These are phyloP conservation scores for Hypomesus transpacificus DNA, from an alignment of 2,113 vertebrate species.

Conservation along the genomic window DNA sequence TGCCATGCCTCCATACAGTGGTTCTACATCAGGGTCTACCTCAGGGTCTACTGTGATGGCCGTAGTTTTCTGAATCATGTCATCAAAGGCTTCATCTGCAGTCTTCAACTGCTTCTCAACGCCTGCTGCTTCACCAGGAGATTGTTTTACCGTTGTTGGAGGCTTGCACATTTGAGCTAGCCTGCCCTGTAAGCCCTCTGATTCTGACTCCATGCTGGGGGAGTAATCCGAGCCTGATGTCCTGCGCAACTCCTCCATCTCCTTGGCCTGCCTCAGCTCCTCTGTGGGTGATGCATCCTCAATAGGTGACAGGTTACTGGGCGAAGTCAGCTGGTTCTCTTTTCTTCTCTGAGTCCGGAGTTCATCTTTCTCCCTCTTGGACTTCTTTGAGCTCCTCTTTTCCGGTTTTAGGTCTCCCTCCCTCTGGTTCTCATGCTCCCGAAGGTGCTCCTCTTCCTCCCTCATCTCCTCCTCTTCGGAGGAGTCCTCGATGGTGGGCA, in stretches of 20 bases:
- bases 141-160: slow-evolving; percentile 71
- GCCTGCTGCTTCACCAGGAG: slow-evolving; percentile 60
- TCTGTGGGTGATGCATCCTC: slow-evolving; percentile 84
- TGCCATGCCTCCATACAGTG: slow-evolving; percentile 93
- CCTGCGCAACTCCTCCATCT: slow-evolving; percentile 79
- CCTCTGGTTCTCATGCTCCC: slow-evolving; percentile 77
- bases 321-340: slow-evolving; percentile 77
- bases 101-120: slow-evolving; percentile 77
- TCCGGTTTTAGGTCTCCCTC: slow-evolving; percentile 78
- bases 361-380: slow-evolving; percentile 83
- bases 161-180: slow-evolving; percentile 71
- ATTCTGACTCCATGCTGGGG: slow-evolving; percentile 87
- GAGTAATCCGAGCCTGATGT: slow-evolving; percentile 89
- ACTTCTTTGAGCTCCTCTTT: slow-evolving; percentile 81
- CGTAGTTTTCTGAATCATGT: slow-evolving; percentile 86
- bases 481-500: slow-evolving; percentile 92
- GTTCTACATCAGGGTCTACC: slow-evolving; percentile 87
- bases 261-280: slow-evolving; percentile 78
- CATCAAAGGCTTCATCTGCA: slow-evolving; percentile 91
- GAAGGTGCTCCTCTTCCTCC: slow-evolving; percentile 79
- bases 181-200: slow-evolving; percentile 75
- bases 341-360: slow-evolving; percentile 77
- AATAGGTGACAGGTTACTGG: slow-evolving; percentile 79
- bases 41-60: slow-evolving; percentile 75
- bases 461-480: slow-evolving; percentile 90